Percentiles rank a stretch among this genome's conserved stretches.
Conservation (phyloP, 2,113 vertebrate genomes). For the Pipa parva region DNA sequence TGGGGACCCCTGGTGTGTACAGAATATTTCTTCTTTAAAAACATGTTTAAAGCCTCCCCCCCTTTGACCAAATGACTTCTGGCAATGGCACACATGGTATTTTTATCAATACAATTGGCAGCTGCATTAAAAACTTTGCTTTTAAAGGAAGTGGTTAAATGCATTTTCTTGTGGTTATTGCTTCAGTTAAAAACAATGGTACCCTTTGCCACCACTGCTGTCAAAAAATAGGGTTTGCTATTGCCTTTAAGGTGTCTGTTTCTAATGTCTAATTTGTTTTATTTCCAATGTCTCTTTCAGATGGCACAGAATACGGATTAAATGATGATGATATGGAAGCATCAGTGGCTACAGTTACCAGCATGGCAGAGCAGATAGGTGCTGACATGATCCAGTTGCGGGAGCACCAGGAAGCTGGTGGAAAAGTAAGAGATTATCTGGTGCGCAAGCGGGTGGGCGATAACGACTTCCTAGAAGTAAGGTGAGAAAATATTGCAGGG, state of each 20-base stretch:
- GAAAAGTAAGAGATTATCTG: conserved; percentile 87
- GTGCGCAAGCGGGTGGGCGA: conserved; percentile 91
- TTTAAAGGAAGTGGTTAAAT: no score
- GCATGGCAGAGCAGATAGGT: conserved; percentile 90
- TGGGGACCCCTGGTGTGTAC: no score
- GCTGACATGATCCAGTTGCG: conserved; percentile 87
- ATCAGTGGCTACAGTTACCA: conserved; percentile 86
- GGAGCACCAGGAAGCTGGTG: conserved; percentile 83
- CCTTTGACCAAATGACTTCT: no score
- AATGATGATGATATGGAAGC: conserved; percentile 92
- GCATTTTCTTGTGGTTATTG: no score
- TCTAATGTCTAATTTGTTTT: background rate
- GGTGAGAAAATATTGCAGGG: conserved; percentile 71
- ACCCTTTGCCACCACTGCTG: no score
- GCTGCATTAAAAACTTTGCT: no score
- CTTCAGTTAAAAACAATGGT: no score
- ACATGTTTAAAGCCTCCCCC: no score
- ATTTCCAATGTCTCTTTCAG: conserved; percentile 50
- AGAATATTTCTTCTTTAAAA: no score
- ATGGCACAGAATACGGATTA: conserved; percentile 91
- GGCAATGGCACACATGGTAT: no score
- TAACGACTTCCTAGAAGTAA: conserved; percentile 97
- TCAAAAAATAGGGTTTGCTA: no score
- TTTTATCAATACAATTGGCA: no score
- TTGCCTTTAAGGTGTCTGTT: background rate